phyloP scores from a whole-genome alignment of 2,797 vertebrate genomes.

The Takifugu rubripes region DNA sequence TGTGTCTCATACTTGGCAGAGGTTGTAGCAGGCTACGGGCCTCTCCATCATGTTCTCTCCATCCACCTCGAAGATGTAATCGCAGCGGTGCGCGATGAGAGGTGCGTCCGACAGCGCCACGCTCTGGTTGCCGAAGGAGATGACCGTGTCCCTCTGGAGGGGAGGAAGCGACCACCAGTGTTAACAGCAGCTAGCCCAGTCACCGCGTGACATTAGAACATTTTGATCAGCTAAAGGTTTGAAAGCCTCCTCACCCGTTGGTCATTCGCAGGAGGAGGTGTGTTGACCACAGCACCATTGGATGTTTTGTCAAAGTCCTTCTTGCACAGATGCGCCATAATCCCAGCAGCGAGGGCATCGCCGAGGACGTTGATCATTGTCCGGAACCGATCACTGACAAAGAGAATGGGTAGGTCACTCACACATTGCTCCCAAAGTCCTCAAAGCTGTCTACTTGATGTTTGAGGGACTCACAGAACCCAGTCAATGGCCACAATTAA shows the following conservation, averaged over 20 bases:
- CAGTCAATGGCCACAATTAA: conserved; percentile 88
- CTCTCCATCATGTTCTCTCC: conserved; percentile 74
- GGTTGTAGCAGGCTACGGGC: conserved; percentile 72
- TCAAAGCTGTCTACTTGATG: not conserved
- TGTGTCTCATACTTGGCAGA: conserved; percentile 80
- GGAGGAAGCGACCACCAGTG: too few species aligned
- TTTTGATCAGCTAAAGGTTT: too few species aligned
- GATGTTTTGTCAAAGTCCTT: conserved; percentile 73
- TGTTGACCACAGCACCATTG: accelerated
- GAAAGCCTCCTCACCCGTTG: conserved; percentile 57
- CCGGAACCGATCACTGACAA: conserved; percentile 81
- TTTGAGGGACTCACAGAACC: conserved; percentile 80
- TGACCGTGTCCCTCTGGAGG: conserved; percentile 69
- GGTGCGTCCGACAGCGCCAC: conserved; percentile 69
- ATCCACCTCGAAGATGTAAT: conserved; percentile 75
- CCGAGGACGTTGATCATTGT: conserved; percentile 90
- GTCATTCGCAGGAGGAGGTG: conserved; percentile 8
- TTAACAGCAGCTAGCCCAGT: too few species aligned
- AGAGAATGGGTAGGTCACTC: not conserved
- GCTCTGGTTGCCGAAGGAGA: conserved; percentile 69
- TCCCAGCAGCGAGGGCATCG: conserved; percentile 85
- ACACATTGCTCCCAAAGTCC: not conserved
- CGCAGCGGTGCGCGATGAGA: conserved; percentile 71
- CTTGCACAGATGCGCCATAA: conserved; percentile 82
- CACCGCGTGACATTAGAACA: too few species aligned